Evolutionary conservation across 30 jellyfish, hydroid and myxozoan species (phyloP).

Genomic region (Hydractinia echinata): DNA sequence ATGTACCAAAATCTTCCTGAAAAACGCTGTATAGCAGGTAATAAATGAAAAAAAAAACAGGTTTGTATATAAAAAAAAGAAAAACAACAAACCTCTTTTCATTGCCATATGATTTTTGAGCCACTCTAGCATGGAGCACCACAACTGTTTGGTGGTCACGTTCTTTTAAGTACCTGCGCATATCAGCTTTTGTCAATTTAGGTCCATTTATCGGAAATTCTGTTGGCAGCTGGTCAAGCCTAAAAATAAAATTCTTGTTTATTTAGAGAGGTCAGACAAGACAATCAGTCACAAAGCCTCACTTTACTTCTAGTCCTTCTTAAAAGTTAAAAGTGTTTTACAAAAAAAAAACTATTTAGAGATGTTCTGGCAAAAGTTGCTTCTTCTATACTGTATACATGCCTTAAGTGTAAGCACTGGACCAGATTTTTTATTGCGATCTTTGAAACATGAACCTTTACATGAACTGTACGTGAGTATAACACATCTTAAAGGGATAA

Average conservation of each 20-base stretch:
- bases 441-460: no score
- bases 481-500: no score
- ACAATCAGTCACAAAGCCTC: no score
- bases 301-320: no score
- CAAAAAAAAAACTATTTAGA: no score
- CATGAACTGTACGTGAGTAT: no score
- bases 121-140: slow-evolving; percentile 95
- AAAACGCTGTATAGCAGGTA: neutral
- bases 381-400: no score
- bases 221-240: neutral
- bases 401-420: no score
- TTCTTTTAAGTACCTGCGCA: slow-evolving; percentile 91
- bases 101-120: slow-evolving; percentile 97
- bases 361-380: no score
- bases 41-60: neutral
- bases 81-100: slow-evolving; percentile 72
- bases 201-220: slow-evolving; percentile 19
- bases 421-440: no score
- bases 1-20: neutral
- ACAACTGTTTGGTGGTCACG: slow-evolving; percentile 89
- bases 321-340: no score
- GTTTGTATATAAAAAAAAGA: neutral
- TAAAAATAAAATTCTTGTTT: neutral
- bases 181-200: slow-evolving; percentile 72
- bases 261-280: no score